These are phyloP conservation scores for Latrodectus elegans DNA, from an alignment of 2,888 invertebrate genomes.

Conservation along the genomic window DNA sequence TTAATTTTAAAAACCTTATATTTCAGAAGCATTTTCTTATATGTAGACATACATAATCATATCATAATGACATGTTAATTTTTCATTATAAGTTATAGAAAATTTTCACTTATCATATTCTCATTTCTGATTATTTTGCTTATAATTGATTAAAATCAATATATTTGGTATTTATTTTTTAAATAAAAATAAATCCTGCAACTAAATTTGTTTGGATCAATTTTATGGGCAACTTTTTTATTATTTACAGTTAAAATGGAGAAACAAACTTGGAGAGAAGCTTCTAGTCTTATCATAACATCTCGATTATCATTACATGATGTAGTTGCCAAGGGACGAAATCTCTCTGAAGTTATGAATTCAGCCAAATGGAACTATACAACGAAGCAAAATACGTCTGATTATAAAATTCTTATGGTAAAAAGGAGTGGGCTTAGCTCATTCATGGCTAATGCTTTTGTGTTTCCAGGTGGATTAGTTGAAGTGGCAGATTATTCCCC, in stretches of 20 bases:
- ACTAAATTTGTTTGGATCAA: too few relatives aligned
- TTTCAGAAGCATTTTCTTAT: too few relatives aligned
- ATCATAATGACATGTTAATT: too few relatives aligned
- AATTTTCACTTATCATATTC: too few relatives aligned
- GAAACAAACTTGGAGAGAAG: conserved; percentile 71
- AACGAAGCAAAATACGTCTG: conserved; percentile 52
- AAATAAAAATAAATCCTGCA: too few relatives aligned
- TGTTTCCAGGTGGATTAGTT: conserved; percentile 91
- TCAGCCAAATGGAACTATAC: conserved; percentile 52
- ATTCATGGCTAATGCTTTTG: conserved; percentile 85
- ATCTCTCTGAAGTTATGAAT: conserved; percentile 59
- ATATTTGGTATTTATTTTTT: too few relatives aligned
- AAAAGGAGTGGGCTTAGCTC: conserved; percentile 81
- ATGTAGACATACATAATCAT: too few relatives aligned
- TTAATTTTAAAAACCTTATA: too few relatives aligned
- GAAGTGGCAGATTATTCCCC: conserved; percentile 82
- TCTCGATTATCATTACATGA: conserved; percentile 68
- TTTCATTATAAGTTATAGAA: too few relatives aligned
- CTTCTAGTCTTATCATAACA: conserved; percentile 71
- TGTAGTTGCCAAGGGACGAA: conserved; percentile 69
- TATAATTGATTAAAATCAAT: too few relatives aligned
- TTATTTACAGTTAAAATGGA: conserved; percentile 47
- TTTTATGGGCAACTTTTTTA: not conserved
- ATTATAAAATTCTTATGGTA: conserved; percentile 76
- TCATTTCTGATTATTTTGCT: too few relatives aligned